Base-by-base conservation (phyloP, 1,140 invertebrate genomes). In the Ylistrum balloti region DNA sequence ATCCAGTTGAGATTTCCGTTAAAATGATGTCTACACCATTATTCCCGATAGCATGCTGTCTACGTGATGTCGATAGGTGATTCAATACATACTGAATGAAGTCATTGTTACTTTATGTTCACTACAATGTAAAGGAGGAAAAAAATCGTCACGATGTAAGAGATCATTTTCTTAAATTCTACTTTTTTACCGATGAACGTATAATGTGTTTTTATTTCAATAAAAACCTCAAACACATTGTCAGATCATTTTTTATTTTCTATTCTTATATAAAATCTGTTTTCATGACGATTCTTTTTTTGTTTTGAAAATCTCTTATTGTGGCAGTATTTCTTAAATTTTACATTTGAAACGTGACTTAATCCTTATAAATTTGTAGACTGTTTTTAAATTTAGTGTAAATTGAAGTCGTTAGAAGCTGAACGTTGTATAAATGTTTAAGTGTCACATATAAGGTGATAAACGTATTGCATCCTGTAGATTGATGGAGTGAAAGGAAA, bases 391-490 rank as follows among this genome's bases (percentile, higher is more conserved):
- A 74, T 28, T 74, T n/a, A 74, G n/a, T 74, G 22, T 74, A 74
- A 74, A n/a, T 74, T 74, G 1, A 28, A 74, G 56, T 74, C n/a
- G 56, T 74, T 28, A 74, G 56, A 74, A 74, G 56, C 56, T 74
- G n/a, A 22, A n/a, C 28, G 56, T 28, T 1, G n/a, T n/a, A n/a
- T 74, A 28, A 1, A 74, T 3, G 56, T 11, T 5, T 74, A 74
- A 9, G 28, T 74, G 22, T 11, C 17, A n/a, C 20, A 2, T 9
- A 28, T n/a, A 74, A 74, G 22, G 56, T 74, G 56, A 74, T 74
- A 74, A 28, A 74, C n/a, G n/a, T 48, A 48, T 48, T 48, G 45
- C 22, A 48, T 17, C 11, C 15, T 17, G 22, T 5, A 74, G 56
- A 74, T 74, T n/a, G 56, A 74, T 74, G 56, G 5, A 74, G 28